Evolutionary conservation across 2,888 invertebrate genomes (phyloP).

Genomic region (Zaprionus lineosus): DNA sequence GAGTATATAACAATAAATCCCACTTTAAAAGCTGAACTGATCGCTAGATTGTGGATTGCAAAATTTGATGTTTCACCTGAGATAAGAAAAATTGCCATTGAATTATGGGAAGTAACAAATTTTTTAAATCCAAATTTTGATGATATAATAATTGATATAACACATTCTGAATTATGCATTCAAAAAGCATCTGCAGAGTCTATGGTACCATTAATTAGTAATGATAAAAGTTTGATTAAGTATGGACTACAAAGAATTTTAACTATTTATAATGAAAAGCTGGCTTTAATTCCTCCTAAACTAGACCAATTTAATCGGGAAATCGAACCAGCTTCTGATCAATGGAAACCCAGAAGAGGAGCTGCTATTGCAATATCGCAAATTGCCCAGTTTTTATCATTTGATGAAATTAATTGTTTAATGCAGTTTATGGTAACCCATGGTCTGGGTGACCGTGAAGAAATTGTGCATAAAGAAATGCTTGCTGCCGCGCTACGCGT

Average conservation of each 20-base stretch:
- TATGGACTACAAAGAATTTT: conserved; percentile 87
- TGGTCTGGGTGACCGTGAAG: conserved; percentile 93
- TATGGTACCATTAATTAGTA: conserved; percentile 87
- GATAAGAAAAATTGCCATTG: conserved; percentile 86
- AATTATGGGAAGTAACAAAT: conserved; percentile 86
- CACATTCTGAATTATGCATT: conserved; percentile 91
- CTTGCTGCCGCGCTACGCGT: conserved; percentile 95
- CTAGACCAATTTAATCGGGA: conserved; percentile 96
- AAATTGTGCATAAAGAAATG: conserved; percentile 94
- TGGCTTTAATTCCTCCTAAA: conserved; percentile 92
- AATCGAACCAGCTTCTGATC: conserved; percentile 92
- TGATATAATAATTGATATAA: conserved; percentile 86
- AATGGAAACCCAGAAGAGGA: conserved; percentile 95
- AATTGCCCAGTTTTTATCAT: conserved; percentile 86
- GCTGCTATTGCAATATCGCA: conserved; percentile 92
- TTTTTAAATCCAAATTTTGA: conserved; percentile 83
- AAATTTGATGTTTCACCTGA: conserved; percentile 91
- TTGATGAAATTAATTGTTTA: conserved; percentile 88
- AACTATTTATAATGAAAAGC: conserved; percentile 89
- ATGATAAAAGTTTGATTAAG: conserved; percentile 84
- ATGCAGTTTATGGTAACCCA: conserved; percentile 93
- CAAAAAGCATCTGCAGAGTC: conserved; percentile 92
- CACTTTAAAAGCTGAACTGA: conserved; percentile 84
- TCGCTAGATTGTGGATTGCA: conserved; percentile 91
- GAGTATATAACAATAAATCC: conserved; percentile 23